Conservation (phyloP, 2,888 invertebrate genomes). For the Gisinianus flammeolus region DNA sequence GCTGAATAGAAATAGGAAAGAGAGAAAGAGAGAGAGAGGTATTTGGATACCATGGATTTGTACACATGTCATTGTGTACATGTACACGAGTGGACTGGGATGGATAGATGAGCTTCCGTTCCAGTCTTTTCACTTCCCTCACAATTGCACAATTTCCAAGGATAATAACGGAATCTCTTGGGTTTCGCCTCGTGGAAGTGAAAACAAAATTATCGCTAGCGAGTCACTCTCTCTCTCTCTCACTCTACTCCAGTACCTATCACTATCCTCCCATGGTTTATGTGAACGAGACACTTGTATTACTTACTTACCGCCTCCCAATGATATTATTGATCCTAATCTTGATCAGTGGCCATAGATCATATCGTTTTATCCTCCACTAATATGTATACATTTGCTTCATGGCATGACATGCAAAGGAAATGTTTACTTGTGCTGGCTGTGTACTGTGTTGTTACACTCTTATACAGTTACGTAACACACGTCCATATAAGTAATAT, state of each 20-base stretch:
- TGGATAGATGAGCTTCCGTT: conserved; percentile 2
- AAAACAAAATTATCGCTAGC: conserved; percentile 41
- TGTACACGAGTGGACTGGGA: background rate
- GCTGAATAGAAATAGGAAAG: background rate
- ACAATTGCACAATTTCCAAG: conserved; percentile 39
- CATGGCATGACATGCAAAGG: too few relatives aligned
- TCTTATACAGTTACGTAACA: too few relatives aligned
- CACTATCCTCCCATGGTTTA: background rate
- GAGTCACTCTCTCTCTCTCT: conserved; percentile 18
- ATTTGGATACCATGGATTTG: background rate
- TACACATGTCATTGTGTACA: background rate
- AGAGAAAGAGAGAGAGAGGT: background rate
- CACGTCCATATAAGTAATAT: background rate
- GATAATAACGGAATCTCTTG: conserved; percentile 58
- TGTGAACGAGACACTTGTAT: background rate
- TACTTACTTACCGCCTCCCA: background rate
- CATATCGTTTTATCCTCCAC: conserved; percentile 3
- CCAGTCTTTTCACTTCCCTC: conserved; percentile 20
- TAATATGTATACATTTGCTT: background rate
- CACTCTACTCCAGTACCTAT: background rate
- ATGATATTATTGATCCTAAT: conserved; percentile 32
- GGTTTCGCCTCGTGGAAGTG: conserved; percentile 47
- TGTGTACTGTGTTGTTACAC: too few relatives aligned
- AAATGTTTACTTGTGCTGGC: too few relatives aligned
- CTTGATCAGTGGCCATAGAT: conserved; percentile 29